phyloP scores from a whole-genome alignment of 2,113 vertebrate genomes.

The Mungos mungo region DNA sequence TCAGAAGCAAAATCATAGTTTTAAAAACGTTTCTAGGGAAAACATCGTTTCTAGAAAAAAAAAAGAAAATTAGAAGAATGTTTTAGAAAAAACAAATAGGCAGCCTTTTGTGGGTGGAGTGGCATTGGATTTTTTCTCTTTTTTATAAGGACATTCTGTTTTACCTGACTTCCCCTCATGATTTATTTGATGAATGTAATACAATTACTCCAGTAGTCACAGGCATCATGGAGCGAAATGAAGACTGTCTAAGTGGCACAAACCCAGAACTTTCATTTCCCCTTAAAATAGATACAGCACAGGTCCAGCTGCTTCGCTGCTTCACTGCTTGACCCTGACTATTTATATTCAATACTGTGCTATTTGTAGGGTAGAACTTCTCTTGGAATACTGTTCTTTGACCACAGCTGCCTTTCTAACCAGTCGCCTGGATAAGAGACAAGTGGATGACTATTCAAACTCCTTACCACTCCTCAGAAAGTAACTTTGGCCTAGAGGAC shows the following conservation, averaged over 20 bases:
- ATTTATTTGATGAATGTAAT: not conserved
- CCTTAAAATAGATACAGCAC: not conserved
- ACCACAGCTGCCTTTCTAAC: not conserved
- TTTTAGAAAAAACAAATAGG: not conserved
- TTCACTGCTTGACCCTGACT: not conserved
- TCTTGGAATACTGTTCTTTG: not conserved
- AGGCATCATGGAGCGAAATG: not conserved
- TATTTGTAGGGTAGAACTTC: not conserved
- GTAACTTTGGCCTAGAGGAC: not conserved
- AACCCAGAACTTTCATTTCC: not conserved
- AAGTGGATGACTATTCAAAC: not conserved
- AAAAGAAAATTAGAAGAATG: conserved; percentile 66
- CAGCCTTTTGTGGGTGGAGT: not conserved
- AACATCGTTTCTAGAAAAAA: not conserved
- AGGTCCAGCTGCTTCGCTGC: not conserved
- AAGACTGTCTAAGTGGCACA: not conserved
- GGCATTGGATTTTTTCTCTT: not conserved
- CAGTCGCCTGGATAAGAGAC: not conserved
- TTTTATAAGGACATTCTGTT: not conserved
- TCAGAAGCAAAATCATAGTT: conserved; percentile 67
- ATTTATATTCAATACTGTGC: not conserved
- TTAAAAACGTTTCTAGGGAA: conserved; percentile 58
- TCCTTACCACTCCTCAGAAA: not conserved
- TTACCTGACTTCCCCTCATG: not conserved
- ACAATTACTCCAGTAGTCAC: not conserved